Base-by-base conservation (phyloP, 1,140 invertebrate species). In the Hesperophylax magnus region DNA sequence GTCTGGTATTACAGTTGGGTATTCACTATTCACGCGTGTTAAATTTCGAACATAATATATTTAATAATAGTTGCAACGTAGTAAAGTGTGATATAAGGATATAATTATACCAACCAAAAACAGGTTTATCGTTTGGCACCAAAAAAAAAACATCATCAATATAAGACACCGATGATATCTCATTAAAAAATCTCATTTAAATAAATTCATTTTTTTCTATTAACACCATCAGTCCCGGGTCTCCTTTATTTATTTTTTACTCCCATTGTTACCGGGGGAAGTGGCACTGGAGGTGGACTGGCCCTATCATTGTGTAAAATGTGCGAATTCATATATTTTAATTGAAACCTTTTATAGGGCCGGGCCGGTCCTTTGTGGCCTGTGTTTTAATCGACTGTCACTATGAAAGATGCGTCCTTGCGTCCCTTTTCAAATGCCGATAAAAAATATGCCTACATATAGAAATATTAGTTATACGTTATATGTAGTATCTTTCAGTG, bases 271-370 rank as follows among this genome's bases (percentile, higher is more conserved):
- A 20, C 15, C n/a, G 17, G 75, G 58, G 52, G 69, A 69, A 67
- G 67, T 63, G 61, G 56, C 31, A 15, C 58, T 31, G 52, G 69
- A 69, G 54, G 67, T 63, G 61, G 56, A 71, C 77, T 58, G 52
- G 60, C 20, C 74, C 31, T 34, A 72, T 80, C 77, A 77, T 82
- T 82, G 77, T 82, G 74, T 78, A 61, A 79, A 82, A 82, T 77
- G 78, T 82, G 81, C 81, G 58, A 82, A 82, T 69, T 82, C 81
- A 82, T 79, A 79, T 79, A 69, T 77, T 82, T 82, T 82, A 82
- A 82, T 82, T 82, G 81, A 82, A 78, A 67, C 81, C 78, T 79
- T 82, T 79, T 82, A 79, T 75, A 69, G 53, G 22, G 22, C 31
- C 53, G 24, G 15, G 15, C 20, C 53, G 69, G 22, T 31, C 72